phyloP scores from a whole-genome alignment of 2,113 vertebrate species.

The Neofelis nebulosa region DNA sequence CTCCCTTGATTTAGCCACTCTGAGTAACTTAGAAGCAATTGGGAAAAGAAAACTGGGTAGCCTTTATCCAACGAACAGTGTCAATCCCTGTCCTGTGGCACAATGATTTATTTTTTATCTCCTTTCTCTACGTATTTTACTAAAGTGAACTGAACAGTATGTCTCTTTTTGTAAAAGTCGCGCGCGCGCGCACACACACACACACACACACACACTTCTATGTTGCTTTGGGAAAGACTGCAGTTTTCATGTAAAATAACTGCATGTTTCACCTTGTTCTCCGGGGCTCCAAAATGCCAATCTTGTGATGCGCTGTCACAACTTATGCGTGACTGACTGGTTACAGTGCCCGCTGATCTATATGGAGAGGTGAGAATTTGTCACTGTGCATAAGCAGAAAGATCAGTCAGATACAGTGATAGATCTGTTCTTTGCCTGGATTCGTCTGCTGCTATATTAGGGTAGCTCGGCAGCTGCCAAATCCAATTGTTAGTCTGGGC shows the following conservation, averaged over 20 bases:
- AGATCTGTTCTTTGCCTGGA: conserved; percentile 85
- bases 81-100: not conserved
- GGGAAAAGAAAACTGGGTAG: conserved; percentile 16
- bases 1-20: conserved; percentile 1
- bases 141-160: conserved; percentile 43
- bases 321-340: conserved; percentile 83
- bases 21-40: conserved; percentile 11
- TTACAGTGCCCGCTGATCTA: conserved; percentile 84
- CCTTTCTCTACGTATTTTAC: conserved; percentile 41
- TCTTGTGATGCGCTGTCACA: conserved; percentile 83
- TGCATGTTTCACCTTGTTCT: conserved; percentile 81
- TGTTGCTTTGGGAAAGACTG: conserved; percentile 64
- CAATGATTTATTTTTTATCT: conserved; percentile 48
- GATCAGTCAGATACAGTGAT: conserved; percentile 87
- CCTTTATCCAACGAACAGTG: conserved; percentile 7
- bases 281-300: conserved; percentile 79
- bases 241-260: conserved; percentile 76
- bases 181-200: not conserved
- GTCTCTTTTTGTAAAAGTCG: conserved; percentile 45
- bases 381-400: conserved; percentile 86
- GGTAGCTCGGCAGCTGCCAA: conserved; percentile 81
- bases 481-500: conserved; percentile 82
- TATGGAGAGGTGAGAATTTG: conserved; percentile 88
- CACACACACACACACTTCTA: not conserved
- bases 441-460: conserved; percentile 85